Base-by-base conservation (phyloP, 2,797 vertebrate genomes). In the Semotilus atromaculatus region DNA sequence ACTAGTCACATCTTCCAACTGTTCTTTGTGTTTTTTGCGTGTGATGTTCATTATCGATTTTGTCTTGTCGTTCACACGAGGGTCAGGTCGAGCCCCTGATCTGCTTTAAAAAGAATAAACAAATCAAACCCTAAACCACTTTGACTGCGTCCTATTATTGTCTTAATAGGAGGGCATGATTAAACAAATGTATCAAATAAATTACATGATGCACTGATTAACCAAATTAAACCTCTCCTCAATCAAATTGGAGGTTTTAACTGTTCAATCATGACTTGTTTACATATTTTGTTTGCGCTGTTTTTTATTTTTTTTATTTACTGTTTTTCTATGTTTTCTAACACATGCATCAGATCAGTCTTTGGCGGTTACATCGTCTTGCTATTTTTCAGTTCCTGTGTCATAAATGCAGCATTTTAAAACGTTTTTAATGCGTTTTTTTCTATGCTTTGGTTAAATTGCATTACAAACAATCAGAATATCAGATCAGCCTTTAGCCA, bases 81-180 rank as follows among this genome's bases (percentile, higher is more conserved):
- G 31, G 13, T 76, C 66, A 26, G 83, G 36, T 38, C 31, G 62
- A 71, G 73, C 43, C 31, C 40, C 53, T 55, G 70, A 86, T 83
- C 80, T 72, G 43, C 85, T 64, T 19, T 66, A 66, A 71, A 58
- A 66, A 74, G 48, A 82, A 88, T 82, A 84, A 88, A 88, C 60
- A 9, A 31, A 38, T 87, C 7, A 81, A 80, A 77, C 82, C 83
- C 58, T 67, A 60, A 85, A 72, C 31, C 53, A 71, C 62, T 70
- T 67, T 40, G 67, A 67, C 26, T 82, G 19, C 68, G 73, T 85
- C 51, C 38, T 64, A 45, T 83, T 60, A 73, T 34, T 86, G 43
- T 48, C 34, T 67, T 85, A 48, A 51, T 83, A 7, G 9, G 55
- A 48, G 31, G 8, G 80, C 29, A 38, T 38, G 48, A 36, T 14